These are phyloP conservation scores for Anseranas semipalmata DNA, from an alignment of 2,113 vertebrate species.

Conservation along the genomic window DNA sequence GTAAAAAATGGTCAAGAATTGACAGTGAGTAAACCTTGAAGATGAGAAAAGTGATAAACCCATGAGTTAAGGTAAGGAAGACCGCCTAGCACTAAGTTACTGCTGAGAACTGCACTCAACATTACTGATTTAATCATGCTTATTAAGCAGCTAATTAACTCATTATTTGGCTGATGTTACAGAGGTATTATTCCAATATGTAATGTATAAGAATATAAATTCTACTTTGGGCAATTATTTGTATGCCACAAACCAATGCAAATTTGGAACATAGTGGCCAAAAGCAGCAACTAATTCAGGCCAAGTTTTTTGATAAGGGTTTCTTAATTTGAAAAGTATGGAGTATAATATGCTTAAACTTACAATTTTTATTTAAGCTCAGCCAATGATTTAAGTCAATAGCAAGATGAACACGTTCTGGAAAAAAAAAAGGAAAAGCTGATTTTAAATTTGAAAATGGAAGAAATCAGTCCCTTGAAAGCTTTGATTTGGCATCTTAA, in stretches of 20 bases:
- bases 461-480: not conserved
- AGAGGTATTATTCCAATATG: not conserved
- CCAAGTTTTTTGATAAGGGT: not conserved
- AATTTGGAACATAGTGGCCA: not conserved
- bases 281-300: not conserved
- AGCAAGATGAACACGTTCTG: not conserved
- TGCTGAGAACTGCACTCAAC: not conserved
- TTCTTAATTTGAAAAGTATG: not conserved
- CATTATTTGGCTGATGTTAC: not conserved
- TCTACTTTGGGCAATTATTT: not conserved
- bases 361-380: not conserved
- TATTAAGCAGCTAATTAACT: conserved; percentile 10
- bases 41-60: not conserved
- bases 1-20: not conserved
- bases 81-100: not conserved
- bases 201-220: not conserved
- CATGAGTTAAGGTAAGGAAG: not conserved
- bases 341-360: not conserved
- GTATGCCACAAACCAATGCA: not conserved
- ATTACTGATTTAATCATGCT: not conserved
- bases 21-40: not conserved
- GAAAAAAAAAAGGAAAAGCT: not conserved
- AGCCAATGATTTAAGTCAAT: not conserved
- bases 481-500: not conserved
- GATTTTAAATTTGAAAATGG: not conserved